These are phyloP conservation scores for Gnathonemus longibarbis DNA, from an alignment of 2,113 vertebrate species.

Conservation along the genomic window DNA sequence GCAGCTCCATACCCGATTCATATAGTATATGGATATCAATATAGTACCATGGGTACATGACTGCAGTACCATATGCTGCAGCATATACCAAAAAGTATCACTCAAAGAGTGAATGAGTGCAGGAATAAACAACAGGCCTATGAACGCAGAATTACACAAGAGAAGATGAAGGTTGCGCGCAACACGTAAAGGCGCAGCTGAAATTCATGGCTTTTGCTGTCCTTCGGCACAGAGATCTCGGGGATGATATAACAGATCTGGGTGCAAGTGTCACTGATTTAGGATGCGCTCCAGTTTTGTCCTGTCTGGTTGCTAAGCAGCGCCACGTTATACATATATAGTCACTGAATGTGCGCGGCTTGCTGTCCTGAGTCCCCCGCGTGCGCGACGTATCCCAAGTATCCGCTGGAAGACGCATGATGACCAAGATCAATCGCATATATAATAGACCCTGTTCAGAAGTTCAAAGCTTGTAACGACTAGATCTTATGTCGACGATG, in stretches of 20 bases:
- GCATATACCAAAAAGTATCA: not conserved
- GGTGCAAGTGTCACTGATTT: constrained; percentile 34
- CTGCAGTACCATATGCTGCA: not conserved
- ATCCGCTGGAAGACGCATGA: not conserved
- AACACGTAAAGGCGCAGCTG: not conserved
- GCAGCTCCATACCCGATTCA: not conserved
- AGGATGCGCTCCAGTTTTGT: constrained; percentile 46
- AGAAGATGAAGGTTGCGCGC: not conserved
- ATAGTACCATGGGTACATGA: not conserved
- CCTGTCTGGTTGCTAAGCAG: constrained; percentile 63
- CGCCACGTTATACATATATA: constrained; percentile 39
- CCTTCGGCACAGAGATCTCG: constrained; percentile 19
- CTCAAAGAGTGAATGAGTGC: not conserved
- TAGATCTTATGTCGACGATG: not conserved
- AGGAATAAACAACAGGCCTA: not conserved
- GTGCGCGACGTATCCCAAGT: not conserved
- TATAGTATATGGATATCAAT: not conserved
- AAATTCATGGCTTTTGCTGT: not conserved
- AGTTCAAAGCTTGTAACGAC: not conserved
- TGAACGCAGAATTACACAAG: not conserved
- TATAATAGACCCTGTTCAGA: not conserved
- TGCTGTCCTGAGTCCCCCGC: constrained; percentile 24
- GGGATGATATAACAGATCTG: constrained; percentile 37
- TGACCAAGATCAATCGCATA: not conserved
- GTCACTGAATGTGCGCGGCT: constrained; percentile 30